Conservation (phyloP, 2,888 invertebrate species). For the Sinhomidia bicolor region DNA sequence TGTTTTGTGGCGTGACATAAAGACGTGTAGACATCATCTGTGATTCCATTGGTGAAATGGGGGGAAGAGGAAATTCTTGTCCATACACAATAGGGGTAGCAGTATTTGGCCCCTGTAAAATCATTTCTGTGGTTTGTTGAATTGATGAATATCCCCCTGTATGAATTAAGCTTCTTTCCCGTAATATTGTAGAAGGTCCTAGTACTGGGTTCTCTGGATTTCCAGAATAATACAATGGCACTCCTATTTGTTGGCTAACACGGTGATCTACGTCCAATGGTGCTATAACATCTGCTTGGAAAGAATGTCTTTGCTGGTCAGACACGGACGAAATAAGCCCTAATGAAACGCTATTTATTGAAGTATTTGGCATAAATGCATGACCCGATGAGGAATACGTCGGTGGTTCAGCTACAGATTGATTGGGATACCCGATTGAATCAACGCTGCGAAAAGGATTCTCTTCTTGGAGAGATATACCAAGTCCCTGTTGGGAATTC, state of each 20-base stretch:
- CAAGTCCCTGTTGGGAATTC: not conserved
- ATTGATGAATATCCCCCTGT: no score
- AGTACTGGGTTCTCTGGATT: no score
- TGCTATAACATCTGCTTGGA: not conserved
- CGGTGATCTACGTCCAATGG: slow-evolving; percentile 4
- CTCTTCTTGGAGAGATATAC: not conserved
- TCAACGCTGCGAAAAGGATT: not conserved
- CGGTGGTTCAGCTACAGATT: no score
- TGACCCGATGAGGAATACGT: not conserved
- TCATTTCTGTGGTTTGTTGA: no score
- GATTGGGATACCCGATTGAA: not conserved
- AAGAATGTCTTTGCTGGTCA: not conserved
- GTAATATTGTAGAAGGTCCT: no score
- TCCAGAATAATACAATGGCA: not conserved
- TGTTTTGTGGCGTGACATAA: no score
- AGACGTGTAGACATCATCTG: no score
- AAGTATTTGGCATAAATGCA: not conserved
- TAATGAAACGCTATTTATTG: not conserved
- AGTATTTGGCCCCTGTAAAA: no score
- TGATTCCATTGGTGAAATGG: not conserved
- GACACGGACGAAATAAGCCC: not conserved
- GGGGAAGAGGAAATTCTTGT: not conserved
- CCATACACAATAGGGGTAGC: not conserved
- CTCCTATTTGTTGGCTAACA: not conserved
- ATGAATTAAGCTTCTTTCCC: no score